Evolutionary conservation across 2,888 invertebrate species (phyloP), one percentile per base, ranked within the genome.

Genomic region (Gari tellinella): DNA sequence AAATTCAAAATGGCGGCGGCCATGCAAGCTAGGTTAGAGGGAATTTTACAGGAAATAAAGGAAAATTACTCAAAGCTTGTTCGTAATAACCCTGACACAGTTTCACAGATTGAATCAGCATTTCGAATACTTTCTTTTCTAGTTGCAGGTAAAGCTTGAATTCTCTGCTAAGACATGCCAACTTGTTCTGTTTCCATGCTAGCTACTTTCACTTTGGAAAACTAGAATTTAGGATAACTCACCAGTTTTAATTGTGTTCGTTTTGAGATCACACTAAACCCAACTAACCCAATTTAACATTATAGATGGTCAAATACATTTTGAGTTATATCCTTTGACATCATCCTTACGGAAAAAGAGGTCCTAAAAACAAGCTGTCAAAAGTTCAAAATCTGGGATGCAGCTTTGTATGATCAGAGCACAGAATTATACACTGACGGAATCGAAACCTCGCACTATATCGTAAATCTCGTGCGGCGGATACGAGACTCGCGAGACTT

Each of bases 41-140:
- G 31, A 3, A 38, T 65, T 43, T 25, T 79, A 4, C 67, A 67
- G 31, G 72, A 72, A 21, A 52, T 79, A 49, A 72, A 56, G 53
- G 75, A 80, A 21, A 77, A 82, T 23, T 89, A 89, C 58, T 79
- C 82, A 63, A 82, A 84, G 57, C 69, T 74, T 25, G 85, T 89
- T 17, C 73, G 82, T 52, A 84, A 81, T 49, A 86, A 88, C 55
- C 87, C 88, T 0, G 85, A 88, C 23, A 82, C 85, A 10, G 83
- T 87, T 17, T 82, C 85, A 21, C 88, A 88, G 75, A 66, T 88
- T 45, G 89, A 89, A 73, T 82, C 88, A 15, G 81, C 81, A 26
- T 83, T 86, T 40, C 72, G 87, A 69, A 73, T 89, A 21, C 52
- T 87, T 7, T 89, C 89, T 1, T 89, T 87, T 77, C 63, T 86